Conservation (phyloP, 1,140 invertebrate species). For the Atta colombica region DNA sequence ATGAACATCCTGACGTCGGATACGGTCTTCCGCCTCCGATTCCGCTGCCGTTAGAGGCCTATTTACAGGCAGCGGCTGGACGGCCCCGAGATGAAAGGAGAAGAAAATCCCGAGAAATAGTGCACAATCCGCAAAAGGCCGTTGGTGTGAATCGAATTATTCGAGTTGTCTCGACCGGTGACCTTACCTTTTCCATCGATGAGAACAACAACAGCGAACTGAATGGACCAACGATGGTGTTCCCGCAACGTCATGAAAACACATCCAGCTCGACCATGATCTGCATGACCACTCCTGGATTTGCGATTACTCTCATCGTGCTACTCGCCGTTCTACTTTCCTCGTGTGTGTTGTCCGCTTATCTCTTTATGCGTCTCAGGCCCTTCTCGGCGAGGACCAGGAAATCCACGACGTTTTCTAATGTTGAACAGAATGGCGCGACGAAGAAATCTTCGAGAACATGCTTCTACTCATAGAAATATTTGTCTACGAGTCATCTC, state of each 20-base stretch:
- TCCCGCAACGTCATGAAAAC: constrained; percentile 86
- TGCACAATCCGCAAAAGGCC: constrained; percentile 90
- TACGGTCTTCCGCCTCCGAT: constrained; percentile 90
- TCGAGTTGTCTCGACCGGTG: constrained; percentile 94
- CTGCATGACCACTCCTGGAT: constrained; percentile 97
- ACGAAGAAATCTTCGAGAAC: constrained; percentile 83
- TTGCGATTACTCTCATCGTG: constrained; percentile 93
- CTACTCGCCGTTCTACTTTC: constrained; percentile 93
- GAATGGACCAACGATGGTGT: constrained; percentile 89
- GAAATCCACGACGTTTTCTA: constrained; percentile 85
- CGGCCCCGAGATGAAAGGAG: constrained; percentile 92
- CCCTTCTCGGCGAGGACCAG: constrained; percentile 89
- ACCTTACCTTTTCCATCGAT: constrained; percentile 93
- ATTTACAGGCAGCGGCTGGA: constrained; percentile 88
- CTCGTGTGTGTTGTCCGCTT: constrained; percentile 94
- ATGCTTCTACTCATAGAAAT: constrained; percentile 87
- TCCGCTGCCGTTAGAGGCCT: constrained; percentile 88
- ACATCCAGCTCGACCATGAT: constrained; percentile 87
- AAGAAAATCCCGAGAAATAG: constrained; percentile 88
- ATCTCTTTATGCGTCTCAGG: constrained; percentile 92
- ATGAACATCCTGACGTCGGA: constrained; percentile 88
- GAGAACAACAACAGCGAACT: constrained; percentile 87
- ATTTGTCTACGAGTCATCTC: neutral
- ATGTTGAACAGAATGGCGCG: constrained; percentile 78
- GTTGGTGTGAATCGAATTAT: constrained; percentile 94